Percentiles rank a stretch among this genome's conserved stretches.
phyloP scores from a whole-genome alignment of 2,113 vertebrate species.

The Kryptolebias marmoratus region DNA sequence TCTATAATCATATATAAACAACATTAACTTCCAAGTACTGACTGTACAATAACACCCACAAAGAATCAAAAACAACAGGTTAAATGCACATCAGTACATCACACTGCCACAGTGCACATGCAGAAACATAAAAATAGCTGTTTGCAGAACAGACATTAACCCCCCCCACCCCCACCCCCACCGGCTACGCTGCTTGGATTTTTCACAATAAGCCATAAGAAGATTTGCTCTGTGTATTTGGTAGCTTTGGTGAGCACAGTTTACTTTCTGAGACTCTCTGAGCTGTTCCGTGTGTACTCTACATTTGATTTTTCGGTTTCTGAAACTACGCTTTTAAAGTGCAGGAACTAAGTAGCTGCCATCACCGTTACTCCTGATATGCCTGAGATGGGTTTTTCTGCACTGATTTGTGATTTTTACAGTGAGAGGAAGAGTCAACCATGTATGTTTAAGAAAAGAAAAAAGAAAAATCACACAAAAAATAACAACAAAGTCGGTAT shows the following conservation, averaged over 20 bases:
- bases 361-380: no score
- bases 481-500: no score
- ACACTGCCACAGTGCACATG: no score
- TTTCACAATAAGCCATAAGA: not conserved
- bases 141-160: no score
- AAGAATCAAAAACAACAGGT: not conserved
- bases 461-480: no score
- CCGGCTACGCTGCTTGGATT: not conserved
- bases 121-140: not conserved
- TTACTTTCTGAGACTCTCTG: constrained; percentile 7
- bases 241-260: not conserved
- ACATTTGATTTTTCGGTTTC: not conserved
- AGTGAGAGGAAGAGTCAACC: no score
- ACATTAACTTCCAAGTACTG: not conserved
- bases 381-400: no score
- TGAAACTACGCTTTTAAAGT: not conserved
- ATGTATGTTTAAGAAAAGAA: no score
- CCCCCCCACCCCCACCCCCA: no score
- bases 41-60: not conserved
- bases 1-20: no score
- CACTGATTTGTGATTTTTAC: no score
- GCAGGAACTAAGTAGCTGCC: not conserved
- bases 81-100: not conserved
- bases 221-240: not conserved
- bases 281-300: not conserved